Evolutionary conservation across 2,888 invertebrate species (phyloP), one percentile per base, ranked within the genome.

Genomic region (Timema podura): DNA sequence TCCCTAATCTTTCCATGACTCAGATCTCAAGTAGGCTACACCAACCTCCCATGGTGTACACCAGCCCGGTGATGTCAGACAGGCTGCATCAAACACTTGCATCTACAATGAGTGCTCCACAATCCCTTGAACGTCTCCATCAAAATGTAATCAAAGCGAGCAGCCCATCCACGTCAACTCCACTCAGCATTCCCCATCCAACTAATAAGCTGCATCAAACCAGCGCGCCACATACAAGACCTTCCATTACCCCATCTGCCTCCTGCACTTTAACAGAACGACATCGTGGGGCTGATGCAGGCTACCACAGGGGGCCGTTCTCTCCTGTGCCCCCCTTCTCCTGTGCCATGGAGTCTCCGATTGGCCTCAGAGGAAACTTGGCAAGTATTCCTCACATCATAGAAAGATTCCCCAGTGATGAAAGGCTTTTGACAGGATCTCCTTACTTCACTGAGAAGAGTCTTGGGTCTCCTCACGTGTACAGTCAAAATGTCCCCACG

Each of bases 381-480:
- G 83, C 85, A 6, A 86, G 84, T 77, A 81, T 87, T 71, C 85
- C 87, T 13, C 87, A 87, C 79, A 86, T 88, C 79, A 81, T 87
- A 64, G 88, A 88, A 76, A 80, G 87, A 64, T 86, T 85, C 77
- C 78, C 82, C 2, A 84, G 83, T 73, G 86, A 87, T 65, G 87
- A 87, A 74, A 65, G 57, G 46, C 44, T 48, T 68, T 68, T 54
- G 65, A 65, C 47, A 30, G 69, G 67, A 30, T 67, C 48, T 16
- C 48, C n/a, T n/a, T n/a, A 15, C n/a, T 49, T 54, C 46, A 65
- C 48, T 13, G 51, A 64, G 57, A 54, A 65, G 48, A 64, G 61
- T 64, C n/a, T 30, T 48, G 51, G 45, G 61, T 61, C 61, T 15
- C 61, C 49, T 49, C 6, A n/a, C n/a, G n/a, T n/a, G n/a, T n/a